A percentile compares a stretch with the other conserved stretches of the same genome.
Conservation (phyloP, 1,140 invertebrate species). For the Spodoptera frugiperda region DNA sequence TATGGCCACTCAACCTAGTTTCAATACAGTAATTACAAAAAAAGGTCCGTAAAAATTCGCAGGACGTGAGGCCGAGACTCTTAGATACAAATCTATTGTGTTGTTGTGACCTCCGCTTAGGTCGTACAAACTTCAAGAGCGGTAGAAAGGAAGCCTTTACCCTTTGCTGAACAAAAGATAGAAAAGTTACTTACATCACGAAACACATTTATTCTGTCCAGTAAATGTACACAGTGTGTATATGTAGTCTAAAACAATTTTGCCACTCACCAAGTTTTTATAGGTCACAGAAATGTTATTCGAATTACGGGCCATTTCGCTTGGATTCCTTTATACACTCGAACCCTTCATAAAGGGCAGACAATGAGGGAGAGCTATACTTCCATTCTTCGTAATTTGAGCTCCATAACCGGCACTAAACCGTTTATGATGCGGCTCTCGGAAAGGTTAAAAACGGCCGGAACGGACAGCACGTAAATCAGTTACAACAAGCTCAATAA, state of each 20-base stretch:
- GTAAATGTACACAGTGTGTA: conserved; percentile 43
- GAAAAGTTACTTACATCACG: conserved; percentile 53
- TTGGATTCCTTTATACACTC: conserved; percentile 74
- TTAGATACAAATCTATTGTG: conserved; percentile 54
- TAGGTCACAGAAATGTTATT: conserved; percentile 80
- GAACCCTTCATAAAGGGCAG: conserved; percentile 76
- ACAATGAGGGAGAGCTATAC: conserved; percentile 70
- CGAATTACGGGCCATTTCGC: conserved; percentile 74
- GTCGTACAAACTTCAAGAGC: conserved; percentile 45
- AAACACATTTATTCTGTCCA: conserved; percentile 49
- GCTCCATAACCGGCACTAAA: conserved; percentile 74
- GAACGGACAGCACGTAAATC: conserved; percentile 65
- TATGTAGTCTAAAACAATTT: conserved; percentile 62
- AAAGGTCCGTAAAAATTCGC: conserved; percentile 34
- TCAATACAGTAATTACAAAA: conserved; percentile 38
- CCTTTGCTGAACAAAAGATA: conserved; percentile 52
- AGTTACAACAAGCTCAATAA: conserved; percentile 60
- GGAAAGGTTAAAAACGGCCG: conserved; percentile 72
- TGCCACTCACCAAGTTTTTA: conserved; percentile 64
- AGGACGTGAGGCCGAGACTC: conserved; percentile 38
- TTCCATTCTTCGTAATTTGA: conserved; percentile 76
- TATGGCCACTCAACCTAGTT: conserved; percentile 20
- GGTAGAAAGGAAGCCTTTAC: conserved; percentile 47
- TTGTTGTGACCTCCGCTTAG: conserved; percentile 46
- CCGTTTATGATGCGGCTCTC: conserved; percentile 77